These are phyloP conservation scores for Manis crassicaudata DNA, from an alignment of 2,797 vertebrate species.

Conservation along the genomic window DNA sequence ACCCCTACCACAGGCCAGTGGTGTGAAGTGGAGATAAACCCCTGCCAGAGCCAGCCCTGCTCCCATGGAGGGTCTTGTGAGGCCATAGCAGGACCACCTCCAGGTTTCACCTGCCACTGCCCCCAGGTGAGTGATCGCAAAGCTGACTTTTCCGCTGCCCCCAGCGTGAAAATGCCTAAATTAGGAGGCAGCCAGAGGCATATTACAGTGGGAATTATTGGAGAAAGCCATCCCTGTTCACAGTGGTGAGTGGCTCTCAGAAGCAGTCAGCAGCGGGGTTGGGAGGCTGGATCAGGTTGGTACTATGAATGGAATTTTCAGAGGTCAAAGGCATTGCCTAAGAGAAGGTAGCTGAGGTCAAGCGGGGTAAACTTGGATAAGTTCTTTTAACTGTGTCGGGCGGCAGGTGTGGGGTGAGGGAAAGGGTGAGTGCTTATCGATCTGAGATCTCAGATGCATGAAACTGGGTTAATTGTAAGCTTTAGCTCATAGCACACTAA, in stretches of 20 bases:
- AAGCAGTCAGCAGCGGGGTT: neutral
- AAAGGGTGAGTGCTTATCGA: neutral
- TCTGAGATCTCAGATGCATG: neutral
- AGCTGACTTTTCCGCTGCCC: neutral
- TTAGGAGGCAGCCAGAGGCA: neutral
- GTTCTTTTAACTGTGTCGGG: neutral
- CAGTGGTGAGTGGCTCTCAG: neutral
- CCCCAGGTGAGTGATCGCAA: conserved; percentile 67
- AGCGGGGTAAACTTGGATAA: neutral
- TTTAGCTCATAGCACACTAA: neutral
- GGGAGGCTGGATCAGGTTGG: neutral
- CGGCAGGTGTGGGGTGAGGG: too few species aligned
- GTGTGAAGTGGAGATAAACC: conserved; percentile 79
- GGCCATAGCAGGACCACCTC: conserved; percentile 41
- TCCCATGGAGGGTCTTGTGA: conserved; percentile 80
- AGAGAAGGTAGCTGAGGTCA: neutral
- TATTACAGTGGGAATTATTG: neutral
- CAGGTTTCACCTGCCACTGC: conserved; percentile 82
- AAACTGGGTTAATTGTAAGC: neutral
- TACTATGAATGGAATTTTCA: neutral
- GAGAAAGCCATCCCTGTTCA: neutral
- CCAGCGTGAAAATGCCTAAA: neutral
- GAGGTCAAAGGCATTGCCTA: neutral
- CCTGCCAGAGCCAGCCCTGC: conserved; percentile 82
- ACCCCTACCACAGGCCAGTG: conserved; percentile 63